Evolutionary conservation across 2,113 vertebrate species (phyloP), one percentile per base, ranked within the genome.

Genomic region (Gadus chalcogrammus): DNA sequence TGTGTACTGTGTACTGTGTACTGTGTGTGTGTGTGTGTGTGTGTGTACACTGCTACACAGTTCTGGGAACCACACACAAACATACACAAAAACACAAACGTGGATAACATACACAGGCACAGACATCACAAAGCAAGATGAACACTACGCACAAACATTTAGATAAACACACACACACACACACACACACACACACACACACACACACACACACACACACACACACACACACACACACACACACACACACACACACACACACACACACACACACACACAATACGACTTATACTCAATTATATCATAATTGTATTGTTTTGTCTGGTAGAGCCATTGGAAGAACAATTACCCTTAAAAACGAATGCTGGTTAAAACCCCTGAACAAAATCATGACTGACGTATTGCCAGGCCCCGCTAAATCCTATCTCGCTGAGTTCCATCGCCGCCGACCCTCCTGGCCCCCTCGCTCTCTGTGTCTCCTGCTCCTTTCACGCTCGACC

Each of bases 21-120:
- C n/a, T n/a, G 24, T 20, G 20, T 20, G 20, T 20, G 20, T 20
- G 20, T 20, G 42, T 48, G 42, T 3, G 42, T 48, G 42, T 20
- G 42, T 48, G 42, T 48, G 6, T 13, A 9, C 11, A 48, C 42
- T 13, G 42, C 42, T 48, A 9, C 42, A 48, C 42, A 48, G 9
- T 48, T 48, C 42, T 48, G 42, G 8, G 42, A 48, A 12, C 42
- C 42, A 13, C 42, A 9, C 42, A 48, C 42, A 48, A 48, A 48
- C 69, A 72, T 79, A 55, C 74, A 84, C 75, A 69, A 75, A 48
- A 68, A 72, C 79, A 55, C 74, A 84, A 75, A 70, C 76, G 18
- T 68, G 60, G 66, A 73, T 79, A 80, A 27, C 31, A 22, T 2
- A 62, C 61, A 62, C 12, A 72, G 69, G 24, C 27, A 55, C 20